Base-by-base conservation (phyloP, 2,888 invertebrate genomes). In the Choreutis nemorana region DNA sequence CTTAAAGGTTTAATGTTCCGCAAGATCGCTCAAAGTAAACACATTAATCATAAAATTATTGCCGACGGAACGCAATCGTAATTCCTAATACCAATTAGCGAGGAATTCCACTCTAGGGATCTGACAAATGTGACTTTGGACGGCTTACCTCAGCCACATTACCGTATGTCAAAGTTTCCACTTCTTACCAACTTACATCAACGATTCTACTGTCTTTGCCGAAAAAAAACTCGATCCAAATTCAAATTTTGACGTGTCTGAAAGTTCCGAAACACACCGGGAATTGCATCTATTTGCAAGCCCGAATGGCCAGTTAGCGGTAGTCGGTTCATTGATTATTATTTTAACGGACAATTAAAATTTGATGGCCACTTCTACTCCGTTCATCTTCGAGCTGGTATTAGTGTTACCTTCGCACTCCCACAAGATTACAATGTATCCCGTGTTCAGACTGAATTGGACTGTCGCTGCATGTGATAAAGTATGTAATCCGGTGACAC, bases 281-380 rank as follows among this genome's bases (percentile, higher is more conserved):
- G 50, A 55, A 62, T 57, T 55, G 51, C 55, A 59, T 62, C 63
- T 68, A 64, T 70, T 60, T 50, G 52, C 64, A 53, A 61, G 53
- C 42, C 32, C 45, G 37, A 48, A 48, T 41, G 45, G 49, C 44
- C 43, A 47, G 45, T 42, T 45, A 48, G 52, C 54, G 59, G 67
- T 66, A 68, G 65, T 67, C 71, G 70, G 71, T 65, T 67, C 71
- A 68, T 73, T 75, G 72, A 73, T 77, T 77, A 73, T 73, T 73
- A 75, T 77, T 77, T 75, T 75, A 75, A 73, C 75, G 72, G 56
- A 71, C 73, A 72, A 73, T 77, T 77, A 78, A 78, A 77, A 65
- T 75, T 77, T 78, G 70, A 78, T 73, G 70, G 70, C 62, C 66
- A 54, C 62, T 70, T 72, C 67, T 64, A 66, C 66, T 68, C 56